These are phyloP conservation scores for Spatulosminthurus flaviceps DNA, from an alignment of 2,888 invertebrate genomes.

Conservation along the genomic window DNA sequence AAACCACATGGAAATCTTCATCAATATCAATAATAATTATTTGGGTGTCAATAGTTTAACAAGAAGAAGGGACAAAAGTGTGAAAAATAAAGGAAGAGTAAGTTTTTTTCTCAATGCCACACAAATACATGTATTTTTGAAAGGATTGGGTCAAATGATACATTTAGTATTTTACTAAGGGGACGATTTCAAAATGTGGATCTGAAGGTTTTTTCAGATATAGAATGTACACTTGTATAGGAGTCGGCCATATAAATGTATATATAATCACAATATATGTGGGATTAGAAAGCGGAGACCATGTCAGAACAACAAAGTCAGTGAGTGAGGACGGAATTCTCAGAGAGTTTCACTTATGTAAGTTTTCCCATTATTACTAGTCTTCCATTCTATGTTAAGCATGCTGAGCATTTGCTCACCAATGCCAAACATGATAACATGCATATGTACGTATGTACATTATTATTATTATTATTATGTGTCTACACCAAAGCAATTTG, in stretches of 20 bases:
- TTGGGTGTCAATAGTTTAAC: no score
- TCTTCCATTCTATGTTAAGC: neutral
- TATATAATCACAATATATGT: neutral
- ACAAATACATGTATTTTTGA: no score
- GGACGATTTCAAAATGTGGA: slow-evolving; percentile 2
- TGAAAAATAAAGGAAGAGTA: no score
- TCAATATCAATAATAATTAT: no score
- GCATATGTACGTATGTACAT: neutral
- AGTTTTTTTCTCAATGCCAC: no score
- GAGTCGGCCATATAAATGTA: no score
- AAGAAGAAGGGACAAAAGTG: no score
- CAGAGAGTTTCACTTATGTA: neutral
- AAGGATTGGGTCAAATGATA: neutral
- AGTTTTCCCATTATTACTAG: neutral
- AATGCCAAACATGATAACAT: neutral
- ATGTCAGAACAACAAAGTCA: neutral
- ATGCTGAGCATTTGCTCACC: neutral
- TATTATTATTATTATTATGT: no score
- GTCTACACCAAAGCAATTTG: no score
- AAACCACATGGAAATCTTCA: no score
- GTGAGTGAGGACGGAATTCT: neutral
- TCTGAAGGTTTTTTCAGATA: slow-evolving; percentile 9
- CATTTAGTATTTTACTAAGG: no score
- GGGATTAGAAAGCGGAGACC: slow-evolving; percentile 12
- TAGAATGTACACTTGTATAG: no score